Base-by-base conservation (phyloP, 92 coral and sea anemone genomes). In the Palythoa caribaeorum region DNA sequence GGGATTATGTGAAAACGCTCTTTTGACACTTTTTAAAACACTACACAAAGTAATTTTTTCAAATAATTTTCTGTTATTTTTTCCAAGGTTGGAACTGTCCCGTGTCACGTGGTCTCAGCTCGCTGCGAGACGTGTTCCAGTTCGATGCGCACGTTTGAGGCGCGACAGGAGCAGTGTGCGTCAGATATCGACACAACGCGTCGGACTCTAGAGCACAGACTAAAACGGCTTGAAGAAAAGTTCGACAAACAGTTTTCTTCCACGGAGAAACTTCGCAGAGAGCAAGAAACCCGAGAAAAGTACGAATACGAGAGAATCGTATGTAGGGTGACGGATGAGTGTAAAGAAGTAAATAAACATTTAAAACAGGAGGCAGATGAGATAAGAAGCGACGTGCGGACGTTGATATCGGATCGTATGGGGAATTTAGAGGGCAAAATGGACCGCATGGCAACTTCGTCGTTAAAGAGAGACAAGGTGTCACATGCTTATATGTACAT, bases 111-210 rank as follows among this genome's bases (percentile, higher is more conserved):
- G 83, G 94, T 81, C 57, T 90, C 77, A 83, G 86, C 86, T 21
- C 91, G 91, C 54, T 89, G 93, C 38, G 73, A 77, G 73, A 91
- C 96, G 47, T 95, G 98, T 78, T 87, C 91, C 70, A 80, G 90
- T 48, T 91, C 96, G 14, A 95, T 97, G n/a, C 84, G 90, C 38
- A 87, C 93, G n/a, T 81, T 97, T 8, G 99, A 97, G 80, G 99
- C 99, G 28, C 85, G 96, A 80, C 99, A 97, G 86, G 99, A 97
- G 65, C 95, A 96, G 21, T 97, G 99, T 50, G 94, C 93, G 44
- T 92, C 96, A 15, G 99, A 97, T 60, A 96, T 97, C 77, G 99
- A 97, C 91, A 94, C 96, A 38, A 92, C 99, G 40, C 89, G 98
- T 53, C 98, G 98, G 48, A 90, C 93, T 71, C 96, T 97, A 48